Evolutionary conservation across 1,140 invertebrate genomes (phyloP), one percentile per base, ranked within the genome.

Genomic region (Apis laboriosa): DNA sequence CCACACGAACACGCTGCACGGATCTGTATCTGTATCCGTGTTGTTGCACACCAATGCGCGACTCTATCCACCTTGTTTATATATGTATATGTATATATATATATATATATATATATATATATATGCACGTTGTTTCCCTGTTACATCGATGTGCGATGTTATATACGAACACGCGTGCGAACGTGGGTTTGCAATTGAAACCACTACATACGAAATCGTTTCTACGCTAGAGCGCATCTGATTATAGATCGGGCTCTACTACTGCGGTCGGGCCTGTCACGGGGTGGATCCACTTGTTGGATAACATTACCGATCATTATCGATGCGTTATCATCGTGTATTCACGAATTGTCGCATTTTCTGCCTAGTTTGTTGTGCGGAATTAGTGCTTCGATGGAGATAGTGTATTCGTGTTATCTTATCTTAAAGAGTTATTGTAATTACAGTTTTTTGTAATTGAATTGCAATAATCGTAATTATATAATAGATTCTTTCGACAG

Each of bases 261-360:
- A 87, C 84, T 86, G 53, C 7, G 58, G n/a, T 9, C 17, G 19
- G 84, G 21, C 55, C 19, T 34, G 17, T 24, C 43, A 1, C 9
- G 2, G 1, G n/a, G 13, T 51, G n/a, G 11, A 51, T 75, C 63
- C 81, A 87, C 86, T 87, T 84, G 77, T 86, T 81, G 70, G 77
- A 58, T 64, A 56, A 72, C 71, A 60, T 82, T 64, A 67, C 7
- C 55, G 73, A 86, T 78, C 53, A 66, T 55, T 63, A 60, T 86
- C 51, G 2, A 12, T n/a, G 24, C 15, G 55, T 67, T 82, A 76
- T 43, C 43, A 7, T 67, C 21, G 49, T 19, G 7, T 34, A 61
- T 76, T 53, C 34, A 53, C 15, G 24, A 7, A 43, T 43, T 43
- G 34, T 43, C 34, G 34, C 34, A 43, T 43, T 43, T 43, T 43